Conservation (phyloP, 2,888 invertebrate species). For the Himalopsyche japonica region DNA sequence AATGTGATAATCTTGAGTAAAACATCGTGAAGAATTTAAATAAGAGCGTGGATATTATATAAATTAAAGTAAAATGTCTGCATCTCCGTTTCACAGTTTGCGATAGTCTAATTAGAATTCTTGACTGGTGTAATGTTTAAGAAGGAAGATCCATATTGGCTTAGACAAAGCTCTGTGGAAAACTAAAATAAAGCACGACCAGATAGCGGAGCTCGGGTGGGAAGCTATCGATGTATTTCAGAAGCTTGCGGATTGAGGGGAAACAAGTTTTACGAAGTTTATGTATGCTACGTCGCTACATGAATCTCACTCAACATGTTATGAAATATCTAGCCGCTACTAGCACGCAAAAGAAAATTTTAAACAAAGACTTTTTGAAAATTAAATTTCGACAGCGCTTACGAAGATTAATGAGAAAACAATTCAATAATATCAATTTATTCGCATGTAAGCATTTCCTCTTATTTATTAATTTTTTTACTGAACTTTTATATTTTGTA, state of each 20-base stretch:
- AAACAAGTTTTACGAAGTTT: not conserved
- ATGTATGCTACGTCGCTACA: not conserved
- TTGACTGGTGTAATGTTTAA: not conserved
- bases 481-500: no score
- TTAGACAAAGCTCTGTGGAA: conserved; percentile 4
- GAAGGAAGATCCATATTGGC: conserved; percentile 7
- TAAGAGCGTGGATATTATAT: not conserved
- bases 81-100: not conserved
- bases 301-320: not conserved
- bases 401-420: no score
- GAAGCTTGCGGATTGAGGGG: not conserved
- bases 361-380: not conserved
- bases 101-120: conserved; percentile 7
- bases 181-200: not conserved
- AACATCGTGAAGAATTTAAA: not conserved
- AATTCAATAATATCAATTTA: no score
- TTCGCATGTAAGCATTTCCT: no score
- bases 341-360: not conserved
- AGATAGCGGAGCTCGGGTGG: not conserved
- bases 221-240: not conserved
- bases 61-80: not conserved
- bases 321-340: not conserved
- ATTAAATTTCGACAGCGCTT: not conserved
- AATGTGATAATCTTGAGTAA: not conserved
- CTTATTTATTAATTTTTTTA: no score